These are phyloP conservation scores for Grus americana DNA, from an alignment of 2,113 vertebrate genomes.

Conservation along the genomic window DNA sequence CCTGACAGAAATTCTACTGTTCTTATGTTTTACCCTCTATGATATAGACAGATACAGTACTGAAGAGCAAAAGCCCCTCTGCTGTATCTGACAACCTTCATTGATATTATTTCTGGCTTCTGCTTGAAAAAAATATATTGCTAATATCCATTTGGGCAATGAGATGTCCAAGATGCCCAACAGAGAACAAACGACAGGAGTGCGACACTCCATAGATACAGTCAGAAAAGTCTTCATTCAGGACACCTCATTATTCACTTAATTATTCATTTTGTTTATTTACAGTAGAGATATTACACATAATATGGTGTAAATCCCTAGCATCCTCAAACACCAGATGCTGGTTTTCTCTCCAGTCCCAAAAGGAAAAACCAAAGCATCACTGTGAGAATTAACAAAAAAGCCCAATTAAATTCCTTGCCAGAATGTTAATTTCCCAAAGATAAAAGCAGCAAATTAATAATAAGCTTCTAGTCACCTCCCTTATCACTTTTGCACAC, in stretches of 20 bases:
- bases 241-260: conserved; percentile 74
- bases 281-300: conserved; percentile 78
- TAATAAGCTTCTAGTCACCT: conserved; percentile 63
- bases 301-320: conserved; percentile 76
- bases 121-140: conserved; percentile 9
- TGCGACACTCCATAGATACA: neutral
- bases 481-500: conserved; percentile 38
- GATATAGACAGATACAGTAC: neutral
- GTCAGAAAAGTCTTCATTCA: conserved; percentile 53
- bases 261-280: conserved; percentile 83
- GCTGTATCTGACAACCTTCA: neutral
- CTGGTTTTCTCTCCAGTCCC: conserved; percentile 71
- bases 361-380: conserved; percentile 73
- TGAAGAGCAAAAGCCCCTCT: neutral
- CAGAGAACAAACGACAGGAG: neutral
- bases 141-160: neutral
- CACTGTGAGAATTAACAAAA: conserved; percentile 76
- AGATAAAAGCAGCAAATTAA: conserved; percentile 73
- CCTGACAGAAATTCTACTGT: neutral
- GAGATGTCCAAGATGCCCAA: neutral
- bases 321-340: conserved; percentile 80
- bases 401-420: conserved; percentile 78
- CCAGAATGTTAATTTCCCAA: conserved; percentile 74
- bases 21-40: neutral
- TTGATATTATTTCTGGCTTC: neutral